These are phyloP conservation scores for Iguana delicatissima DNA, from an alignment of 2,797 vertebrate species.

Conservation along the genomic window DNA sequence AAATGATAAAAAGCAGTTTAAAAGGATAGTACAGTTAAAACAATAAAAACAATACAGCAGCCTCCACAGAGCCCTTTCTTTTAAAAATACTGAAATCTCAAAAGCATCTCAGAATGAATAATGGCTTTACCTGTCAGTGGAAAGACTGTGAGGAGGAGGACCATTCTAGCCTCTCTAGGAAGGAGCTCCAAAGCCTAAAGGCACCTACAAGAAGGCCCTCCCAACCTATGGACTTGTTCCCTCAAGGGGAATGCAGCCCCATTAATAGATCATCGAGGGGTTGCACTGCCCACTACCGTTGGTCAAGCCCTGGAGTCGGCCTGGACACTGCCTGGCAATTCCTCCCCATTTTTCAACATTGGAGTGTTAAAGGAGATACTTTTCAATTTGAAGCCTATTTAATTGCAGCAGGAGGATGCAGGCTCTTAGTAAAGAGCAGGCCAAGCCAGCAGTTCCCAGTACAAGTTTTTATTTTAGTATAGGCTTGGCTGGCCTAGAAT, in stretches of 20 bases:
- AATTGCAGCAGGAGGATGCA: slow-evolving; percentile 4
- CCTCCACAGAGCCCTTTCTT: not conserved
- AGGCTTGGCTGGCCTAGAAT: not conserved
- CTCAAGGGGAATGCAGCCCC: no score
- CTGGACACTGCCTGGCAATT: not conserved
- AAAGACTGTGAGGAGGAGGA: not conserved
- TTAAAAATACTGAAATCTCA: not conserved
- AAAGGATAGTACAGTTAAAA: no score
- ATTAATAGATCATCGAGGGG: no score
- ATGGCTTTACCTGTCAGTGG: not conserved
- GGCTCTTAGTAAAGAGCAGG: not conserved
- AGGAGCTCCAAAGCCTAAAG: not conserved
- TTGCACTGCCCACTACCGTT: no score
- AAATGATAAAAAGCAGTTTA: not conserved
- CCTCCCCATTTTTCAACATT: not conserved
- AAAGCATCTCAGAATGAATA: not conserved
- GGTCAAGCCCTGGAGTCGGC: no score
- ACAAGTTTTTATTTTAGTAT: not conserved
- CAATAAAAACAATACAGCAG: no score
- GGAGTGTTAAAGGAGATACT: not conserved
- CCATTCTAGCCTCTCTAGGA: not conserved
- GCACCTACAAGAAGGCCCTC: not conserved
- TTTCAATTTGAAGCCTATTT: not conserved
- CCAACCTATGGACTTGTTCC: no score
- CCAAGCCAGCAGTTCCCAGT: not conserved